phyloP scores from a whole-genome alignment of 1,140 invertebrate species.

The Zaprionus davidi region DNA sequence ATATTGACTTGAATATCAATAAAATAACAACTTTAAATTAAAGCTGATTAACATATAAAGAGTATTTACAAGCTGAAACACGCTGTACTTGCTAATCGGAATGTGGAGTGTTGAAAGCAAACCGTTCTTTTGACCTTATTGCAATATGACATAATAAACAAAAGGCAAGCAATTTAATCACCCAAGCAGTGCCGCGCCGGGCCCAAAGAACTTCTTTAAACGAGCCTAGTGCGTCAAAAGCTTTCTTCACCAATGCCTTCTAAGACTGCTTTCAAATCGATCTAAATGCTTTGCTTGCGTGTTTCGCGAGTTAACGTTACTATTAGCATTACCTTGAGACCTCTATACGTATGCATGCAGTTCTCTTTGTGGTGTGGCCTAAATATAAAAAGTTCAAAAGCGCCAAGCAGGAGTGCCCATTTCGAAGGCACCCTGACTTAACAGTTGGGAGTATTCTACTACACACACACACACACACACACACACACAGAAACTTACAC shows the following conservation, averaged over 20 bases:
- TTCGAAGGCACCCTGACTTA: neutral
- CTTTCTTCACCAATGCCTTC: conserved; percentile 7
- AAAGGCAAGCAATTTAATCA: conserved; percentile 4
- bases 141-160: conserved; percentile 33
- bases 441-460: neutral
- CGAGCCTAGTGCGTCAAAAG: conserved; percentile 2
- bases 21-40: no score
- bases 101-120: no score
- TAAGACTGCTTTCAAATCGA: conserved; percentile 60
- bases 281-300: conserved; percentile 79
- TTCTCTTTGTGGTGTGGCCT: conserved; percentile 28
- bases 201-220: neutral
- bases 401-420: conserved; percentile 1
- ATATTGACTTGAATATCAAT: no score
- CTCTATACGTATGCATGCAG: conserved; percentile 30
- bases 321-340: conserved; percentile 69
- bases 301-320: conserved; percentile 58
- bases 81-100: no score
- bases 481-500: neutral
- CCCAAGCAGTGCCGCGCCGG: neutral
- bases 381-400: conserved; percentile 17
- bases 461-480: no score
- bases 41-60: no score
- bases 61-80: no score
- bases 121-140: conserved; percentile 38